Conservation (phyloP, 2,888 invertebrate genomes). For the Drosophila ezoana region DNA sequence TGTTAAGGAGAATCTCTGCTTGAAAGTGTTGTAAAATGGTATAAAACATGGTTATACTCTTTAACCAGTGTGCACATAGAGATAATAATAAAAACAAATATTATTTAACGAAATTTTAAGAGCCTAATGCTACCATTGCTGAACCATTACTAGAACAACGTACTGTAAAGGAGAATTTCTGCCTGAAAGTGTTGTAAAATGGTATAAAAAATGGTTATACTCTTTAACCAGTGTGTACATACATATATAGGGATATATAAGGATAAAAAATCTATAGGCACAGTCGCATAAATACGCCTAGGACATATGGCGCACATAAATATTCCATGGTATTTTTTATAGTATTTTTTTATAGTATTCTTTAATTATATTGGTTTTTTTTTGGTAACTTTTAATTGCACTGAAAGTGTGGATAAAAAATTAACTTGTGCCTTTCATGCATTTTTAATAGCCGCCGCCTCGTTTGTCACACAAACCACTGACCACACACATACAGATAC, state of each 20-base stretch:
- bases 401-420: constrained; percentile 73
- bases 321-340: constrained; percentile 55
- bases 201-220: background rate
- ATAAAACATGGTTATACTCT: no score
- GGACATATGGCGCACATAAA: constrained; percentile 74
- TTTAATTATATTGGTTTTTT: constrained; percentile 24
- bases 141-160: no score
- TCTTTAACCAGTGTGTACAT: background rate
- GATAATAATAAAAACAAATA: no score
- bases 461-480: constrained; percentile 46
- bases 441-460: constrained; percentile 69
- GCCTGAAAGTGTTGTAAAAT: no score
- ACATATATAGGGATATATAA: no score
- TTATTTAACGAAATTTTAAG: no score
- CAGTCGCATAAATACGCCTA: constrained; percentile 61
- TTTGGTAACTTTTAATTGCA: constrained; percentile 69
- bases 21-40: no score
- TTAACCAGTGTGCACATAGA: no score
- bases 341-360: constrained; percentile 33
- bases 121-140: no score
- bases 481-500: constrained; percentile 39
- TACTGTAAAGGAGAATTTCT: no score
- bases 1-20: no score
- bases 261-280: constrained; percentile 44
- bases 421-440: constrained; percentile 76